These are phyloP conservation scores for Sylvia borin DNA, from an alignment of 2,797 vertebrate genomes.

Conservation along the genomic window DNA sequence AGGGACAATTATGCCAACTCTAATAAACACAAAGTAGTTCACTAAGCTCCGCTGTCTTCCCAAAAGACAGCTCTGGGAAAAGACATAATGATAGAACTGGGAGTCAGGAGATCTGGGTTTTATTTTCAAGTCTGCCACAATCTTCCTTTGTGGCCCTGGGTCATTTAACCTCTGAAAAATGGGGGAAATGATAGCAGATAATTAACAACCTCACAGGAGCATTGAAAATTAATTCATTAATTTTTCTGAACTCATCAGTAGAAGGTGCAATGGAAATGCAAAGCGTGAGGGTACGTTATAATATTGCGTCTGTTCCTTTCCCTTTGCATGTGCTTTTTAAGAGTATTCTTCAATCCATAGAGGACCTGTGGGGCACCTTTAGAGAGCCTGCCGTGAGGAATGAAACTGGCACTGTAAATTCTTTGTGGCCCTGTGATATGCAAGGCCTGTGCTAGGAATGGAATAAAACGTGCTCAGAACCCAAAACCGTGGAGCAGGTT, in stretches of 20 bases:
- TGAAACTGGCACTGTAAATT: neutral
- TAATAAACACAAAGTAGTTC: constrained; percentile 68
- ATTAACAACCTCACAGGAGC: constrained; percentile 72
- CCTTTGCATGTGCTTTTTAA: neutral
- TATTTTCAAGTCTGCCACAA: constrained; percentile 71
- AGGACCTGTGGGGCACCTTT: neutral
- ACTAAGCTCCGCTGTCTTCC: constrained; percentile 61
- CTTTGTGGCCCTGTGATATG: neutral
- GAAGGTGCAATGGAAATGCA: constrained; percentile 62
- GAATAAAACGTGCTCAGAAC: neutral
- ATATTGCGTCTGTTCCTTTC: neutral
- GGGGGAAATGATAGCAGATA: constrained; percentile 69
- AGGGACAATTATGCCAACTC: constrained; percentile 56
- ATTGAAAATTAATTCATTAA: constrained; percentile 72
- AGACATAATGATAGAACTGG: constrained; percentile 71
- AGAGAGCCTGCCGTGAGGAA: neutral
- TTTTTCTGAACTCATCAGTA: constrained; percentile 71
- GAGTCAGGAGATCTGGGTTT: constrained; percentile 69
- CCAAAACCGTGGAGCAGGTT: neutral
- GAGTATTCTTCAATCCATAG: neutral
- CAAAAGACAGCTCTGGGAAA: constrained; percentile 69
- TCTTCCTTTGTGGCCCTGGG: constrained; percentile 71
- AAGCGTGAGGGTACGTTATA: neutral
- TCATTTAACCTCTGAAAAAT: constrained; percentile 74
- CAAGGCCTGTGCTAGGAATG: neutral